phyloP scores from a whole-genome alignment of 2,888 invertebrate species.

The Cerceris rybyensis region DNA sequence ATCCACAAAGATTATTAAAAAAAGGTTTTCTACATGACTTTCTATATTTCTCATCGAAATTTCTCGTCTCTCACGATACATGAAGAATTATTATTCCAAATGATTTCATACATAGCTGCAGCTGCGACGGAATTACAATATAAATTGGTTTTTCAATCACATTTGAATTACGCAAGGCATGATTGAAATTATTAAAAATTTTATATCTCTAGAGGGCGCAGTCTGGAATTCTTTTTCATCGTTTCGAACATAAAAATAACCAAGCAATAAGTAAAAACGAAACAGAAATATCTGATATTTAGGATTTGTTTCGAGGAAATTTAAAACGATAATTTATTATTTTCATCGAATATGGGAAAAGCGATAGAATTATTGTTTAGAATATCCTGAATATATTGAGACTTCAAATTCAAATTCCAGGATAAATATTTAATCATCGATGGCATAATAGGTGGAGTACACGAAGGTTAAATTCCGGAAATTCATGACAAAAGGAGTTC shows the following conservation, averaged over 20 bases:
- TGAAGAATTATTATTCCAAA: background rate
- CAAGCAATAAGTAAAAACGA: background rate
- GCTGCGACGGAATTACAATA: slow-evolving; percentile 37
- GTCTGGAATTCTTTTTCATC: background rate
- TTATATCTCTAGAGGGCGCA: background rate
- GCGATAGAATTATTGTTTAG: slow-evolving; percentile 23
- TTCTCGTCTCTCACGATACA: slow-evolving; percentile 10
- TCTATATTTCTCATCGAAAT: slow-evolving; percentile 14
- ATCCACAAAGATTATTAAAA: background rate
- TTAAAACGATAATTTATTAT: slow-evolving; percentile 8
- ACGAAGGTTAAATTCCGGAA: background rate
- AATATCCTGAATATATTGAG: slow-evolving; percentile 19
- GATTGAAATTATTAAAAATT: slow-evolving; percentile 9
- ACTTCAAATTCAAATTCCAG: slow-evolving; percentile 30
- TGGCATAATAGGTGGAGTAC: slow-evolving; percentile 2
- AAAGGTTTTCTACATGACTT: background rate
- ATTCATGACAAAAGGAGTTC: background rate
- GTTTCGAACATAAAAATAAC: background rate
- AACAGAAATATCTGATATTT: background rate
- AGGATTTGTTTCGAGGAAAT: slow-evolving; percentile 13
- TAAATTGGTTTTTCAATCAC: slow-evolving; percentile 42
- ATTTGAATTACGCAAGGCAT: background rate
- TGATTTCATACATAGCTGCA: slow-evolving; percentile 18
- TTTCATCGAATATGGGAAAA: background rate
- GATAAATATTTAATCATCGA: slow-evolving; percentile 18